Evolutionary conservation across 2,113 vertebrate species (phyloP).

Genomic region (Bothrops jararaca): DNA sequence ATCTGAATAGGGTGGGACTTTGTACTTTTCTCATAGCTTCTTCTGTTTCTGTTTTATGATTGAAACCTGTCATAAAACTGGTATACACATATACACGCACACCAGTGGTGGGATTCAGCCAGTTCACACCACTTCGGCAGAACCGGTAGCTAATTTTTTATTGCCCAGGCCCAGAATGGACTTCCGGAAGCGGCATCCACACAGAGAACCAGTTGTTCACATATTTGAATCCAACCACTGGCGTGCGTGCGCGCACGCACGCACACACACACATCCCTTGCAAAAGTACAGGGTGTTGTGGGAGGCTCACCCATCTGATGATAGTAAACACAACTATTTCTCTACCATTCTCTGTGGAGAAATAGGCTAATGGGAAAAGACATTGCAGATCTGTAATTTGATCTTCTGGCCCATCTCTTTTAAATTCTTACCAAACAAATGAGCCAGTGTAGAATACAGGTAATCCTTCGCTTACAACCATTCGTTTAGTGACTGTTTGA

Average conservation of each 20-base stretch:
- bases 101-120: no score
- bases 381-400: not conserved
- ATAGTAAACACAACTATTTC: not conserved
- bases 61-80: constrained; percentile 22
- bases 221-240: no score
- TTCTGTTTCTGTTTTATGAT: constrained; percentile 7
- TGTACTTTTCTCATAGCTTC: not conserved
- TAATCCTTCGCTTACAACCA: not conserved
- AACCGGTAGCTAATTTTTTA: no score
- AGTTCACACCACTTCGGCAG: no score
- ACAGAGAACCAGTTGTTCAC: no score
- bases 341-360: not conserved
- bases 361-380: not conserved
- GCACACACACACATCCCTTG: not conserved
- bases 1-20: constrained; percentile 3
- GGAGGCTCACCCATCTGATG: not conserved
- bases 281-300: not conserved
- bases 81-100: not conserved
- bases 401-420: not conserved
- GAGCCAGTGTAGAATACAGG: not conserved
- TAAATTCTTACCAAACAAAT: not conserved
- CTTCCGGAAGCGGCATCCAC: no score
- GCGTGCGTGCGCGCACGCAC: no score
- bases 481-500: not conserved
- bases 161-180: no score